phyloP scores from a whole-genome alignment of 2,888 invertebrate genomes.

The Cryptophagus acutangulus region DNA sequence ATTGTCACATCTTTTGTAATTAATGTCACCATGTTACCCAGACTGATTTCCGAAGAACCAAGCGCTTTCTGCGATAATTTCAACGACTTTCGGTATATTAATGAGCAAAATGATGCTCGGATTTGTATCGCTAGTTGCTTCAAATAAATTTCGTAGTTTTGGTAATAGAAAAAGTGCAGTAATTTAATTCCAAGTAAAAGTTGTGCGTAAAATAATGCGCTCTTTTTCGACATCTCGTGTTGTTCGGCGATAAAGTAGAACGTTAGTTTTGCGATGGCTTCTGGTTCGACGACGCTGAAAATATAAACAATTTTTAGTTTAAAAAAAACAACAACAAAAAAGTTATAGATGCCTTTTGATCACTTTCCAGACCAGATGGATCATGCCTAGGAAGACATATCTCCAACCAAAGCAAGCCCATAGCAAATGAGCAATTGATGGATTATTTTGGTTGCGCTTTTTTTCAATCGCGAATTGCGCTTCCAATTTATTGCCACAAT shows the following conservation, averaged over 20 bases:
- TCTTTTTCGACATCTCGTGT: slow-evolving; percentile 46
- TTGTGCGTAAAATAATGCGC: slow-evolving; percentile 68
- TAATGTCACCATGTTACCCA: slow-evolving; percentile 74
- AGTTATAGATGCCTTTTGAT: slow-evolving; percentile 21
- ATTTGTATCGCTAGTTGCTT: slow-evolving; percentile 72
- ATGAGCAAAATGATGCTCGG: slow-evolving; percentile 71
- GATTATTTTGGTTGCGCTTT: slow-evolving; percentile 23
- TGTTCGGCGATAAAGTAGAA: slow-evolving; percentile 56
- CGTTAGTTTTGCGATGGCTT: slow-evolving; percentile 60
- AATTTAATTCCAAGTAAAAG: slow-evolving; percentile 67
- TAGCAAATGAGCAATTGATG: slow-evolving; percentile 28
- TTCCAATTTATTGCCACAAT: slow-evolving; percentile 38
- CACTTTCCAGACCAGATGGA: slow-evolving; percentile 23
- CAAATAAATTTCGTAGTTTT: slow-evolving; percentile 77
- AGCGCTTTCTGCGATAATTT: slow-evolving; percentile 47
- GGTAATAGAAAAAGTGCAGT: slow-evolving; percentile 55
- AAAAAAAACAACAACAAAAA: too few species aligned
- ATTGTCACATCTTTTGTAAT: slow-evolving; percentile 88
- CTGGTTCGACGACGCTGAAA: slow-evolving; percentile 57
- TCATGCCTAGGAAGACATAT: slow-evolving; percentile 20
- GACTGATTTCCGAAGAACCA: slow-evolving; percentile 54
- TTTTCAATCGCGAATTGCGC: slow-evolving; percentile 32
- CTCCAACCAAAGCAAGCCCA: slow-evolving; percentile 31
- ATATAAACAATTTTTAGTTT: not conserved
- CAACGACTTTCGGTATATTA: slow-evolving; percentile 68